Evolutionary conservation across 2,113 vertebrate species (phyloP).

Genomic region (Phyllostomus discolor): DNA sequence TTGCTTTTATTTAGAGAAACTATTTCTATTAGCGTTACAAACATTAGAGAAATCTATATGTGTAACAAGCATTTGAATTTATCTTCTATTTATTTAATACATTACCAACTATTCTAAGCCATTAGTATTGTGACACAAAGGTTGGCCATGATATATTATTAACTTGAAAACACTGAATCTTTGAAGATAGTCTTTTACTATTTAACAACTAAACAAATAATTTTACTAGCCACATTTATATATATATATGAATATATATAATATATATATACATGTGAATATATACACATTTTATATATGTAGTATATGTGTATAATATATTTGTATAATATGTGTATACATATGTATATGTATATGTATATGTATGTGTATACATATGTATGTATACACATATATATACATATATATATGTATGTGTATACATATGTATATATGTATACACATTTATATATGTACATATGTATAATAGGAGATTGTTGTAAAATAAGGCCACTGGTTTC

Average conservation of each 20-base stretch:
- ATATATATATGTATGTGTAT: too few relatives aligned
- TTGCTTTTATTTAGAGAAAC: background rate
- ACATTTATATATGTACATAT: background rate
- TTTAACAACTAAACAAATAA: conserved; percentile 21
- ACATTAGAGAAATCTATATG: background rate
- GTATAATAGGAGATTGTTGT: background rate
- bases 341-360: too few relatives aligned
- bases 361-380: background rate
- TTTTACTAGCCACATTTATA: background rate
- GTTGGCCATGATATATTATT: conserved; percentile 7
- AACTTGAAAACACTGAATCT: conserved; percentile 20
- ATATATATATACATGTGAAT: background rate
- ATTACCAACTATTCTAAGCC: conserved; percentile 49
- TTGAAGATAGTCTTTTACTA: conserved; percentile 32
- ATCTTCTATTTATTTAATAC: conserved; percentile 50
- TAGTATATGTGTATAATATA: background rate
- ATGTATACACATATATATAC: background rate
- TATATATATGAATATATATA: too few relatives aligned
- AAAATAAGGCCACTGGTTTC: background rate
- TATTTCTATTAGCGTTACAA: conserved; percentile 37
- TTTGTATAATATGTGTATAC: too few relatives aligned
- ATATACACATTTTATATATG: too few relatives aligned
- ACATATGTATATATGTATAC: background rate
- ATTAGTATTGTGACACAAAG: conserved; percentile 52
- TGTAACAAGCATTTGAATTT: conserved; percentile 35